Percentiles rank a stretch among this genome's conserved stretches.
phyloP scores from a whole-genome alignment of 2,797 vertebrate species.

The Macrochelys suwanniensis region DNA sequence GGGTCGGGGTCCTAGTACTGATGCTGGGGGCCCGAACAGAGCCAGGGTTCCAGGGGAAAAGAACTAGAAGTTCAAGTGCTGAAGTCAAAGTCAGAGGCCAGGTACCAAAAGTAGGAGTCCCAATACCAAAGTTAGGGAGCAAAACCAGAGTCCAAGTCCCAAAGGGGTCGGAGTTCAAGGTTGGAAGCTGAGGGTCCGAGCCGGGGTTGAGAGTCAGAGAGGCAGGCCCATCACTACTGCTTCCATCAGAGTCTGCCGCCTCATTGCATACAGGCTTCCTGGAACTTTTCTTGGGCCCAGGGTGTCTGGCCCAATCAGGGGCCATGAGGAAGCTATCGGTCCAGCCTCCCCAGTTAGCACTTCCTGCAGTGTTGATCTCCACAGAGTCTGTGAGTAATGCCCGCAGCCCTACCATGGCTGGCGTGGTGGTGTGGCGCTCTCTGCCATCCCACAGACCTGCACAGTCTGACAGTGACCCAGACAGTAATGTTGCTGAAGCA shows the following conservation, averaged over 20 bases:
- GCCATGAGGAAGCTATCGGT: not conserved
- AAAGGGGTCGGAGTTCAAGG: not conserved
- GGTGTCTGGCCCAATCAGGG: not conserved
- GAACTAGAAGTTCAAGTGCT: not conserved
- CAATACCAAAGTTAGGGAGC: no score
- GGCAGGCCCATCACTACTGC: not conserved
- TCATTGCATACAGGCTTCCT: not conserved
- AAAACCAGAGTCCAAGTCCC: not conserved
- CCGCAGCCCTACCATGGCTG: no score
- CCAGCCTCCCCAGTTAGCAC: not conserved
- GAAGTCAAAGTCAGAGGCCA: not conserved
- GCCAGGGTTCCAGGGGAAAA: not conserved
- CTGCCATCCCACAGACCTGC: not conserved
- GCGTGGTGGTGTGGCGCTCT: not conserved
- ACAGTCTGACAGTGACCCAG: not conserved
- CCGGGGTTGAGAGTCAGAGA: not conserved
- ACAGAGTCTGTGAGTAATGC: not conserved
- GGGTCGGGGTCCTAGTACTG: not conserved
- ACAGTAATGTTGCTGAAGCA: not conserved
- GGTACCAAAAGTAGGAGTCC: not conserved
- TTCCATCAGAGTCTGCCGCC: not conserved
- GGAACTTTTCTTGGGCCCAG: not conserved
- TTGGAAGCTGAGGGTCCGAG: not conserved
- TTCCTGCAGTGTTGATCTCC: not conserved
- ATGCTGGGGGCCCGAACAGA: not conserved